Percentiles rank a stretch among this genome's conserved stretches.
Evolutionary conservation across 2,797 vertebrate genomes (phyloP).

Genomic region (Enteromius radiatus): DNA sequence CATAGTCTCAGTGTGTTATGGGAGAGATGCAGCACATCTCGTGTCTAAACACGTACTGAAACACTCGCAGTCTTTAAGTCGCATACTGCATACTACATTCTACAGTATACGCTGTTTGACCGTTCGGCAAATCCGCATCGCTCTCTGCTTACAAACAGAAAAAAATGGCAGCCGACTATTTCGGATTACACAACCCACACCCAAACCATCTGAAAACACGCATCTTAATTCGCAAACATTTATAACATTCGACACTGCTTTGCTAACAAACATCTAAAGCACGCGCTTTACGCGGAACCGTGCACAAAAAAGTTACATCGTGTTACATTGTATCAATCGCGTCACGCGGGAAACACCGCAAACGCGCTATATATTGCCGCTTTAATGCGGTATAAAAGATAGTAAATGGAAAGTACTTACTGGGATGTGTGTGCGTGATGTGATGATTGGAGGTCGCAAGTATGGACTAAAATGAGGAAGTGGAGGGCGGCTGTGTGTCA

Average conservation of each 20-base stretch:
- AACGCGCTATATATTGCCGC: neutral
- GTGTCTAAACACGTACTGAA: neutral
- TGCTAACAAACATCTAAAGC: neutral
- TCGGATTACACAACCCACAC: constrained; percentile 20
- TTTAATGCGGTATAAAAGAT: neutral
- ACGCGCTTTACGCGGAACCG: neutral
- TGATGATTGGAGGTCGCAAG: neutral
- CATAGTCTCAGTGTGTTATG: neutral
- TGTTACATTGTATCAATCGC: constrained; percentile 2
- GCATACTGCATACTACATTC: neutral
- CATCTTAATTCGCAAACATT: neutral
- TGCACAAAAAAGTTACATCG: neutral
- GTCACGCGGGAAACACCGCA: neutral
- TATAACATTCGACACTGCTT: neutral
- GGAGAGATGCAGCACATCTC: neutral
- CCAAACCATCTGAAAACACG: neutral
- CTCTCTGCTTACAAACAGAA: neutral
- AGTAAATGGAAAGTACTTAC: neutral
- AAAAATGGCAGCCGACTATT: constrained; percentile 47
- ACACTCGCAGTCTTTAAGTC: neutral
- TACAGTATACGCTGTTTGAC: neutral
- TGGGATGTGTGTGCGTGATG: neutral
- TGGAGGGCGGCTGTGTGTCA: constrained; percentile 10
- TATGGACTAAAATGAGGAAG: neutral
- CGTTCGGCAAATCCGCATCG: neutral